Conservation (phyloP, 2,113 vertebrate genomes). For the Sigmodon hispidus region DNA sequence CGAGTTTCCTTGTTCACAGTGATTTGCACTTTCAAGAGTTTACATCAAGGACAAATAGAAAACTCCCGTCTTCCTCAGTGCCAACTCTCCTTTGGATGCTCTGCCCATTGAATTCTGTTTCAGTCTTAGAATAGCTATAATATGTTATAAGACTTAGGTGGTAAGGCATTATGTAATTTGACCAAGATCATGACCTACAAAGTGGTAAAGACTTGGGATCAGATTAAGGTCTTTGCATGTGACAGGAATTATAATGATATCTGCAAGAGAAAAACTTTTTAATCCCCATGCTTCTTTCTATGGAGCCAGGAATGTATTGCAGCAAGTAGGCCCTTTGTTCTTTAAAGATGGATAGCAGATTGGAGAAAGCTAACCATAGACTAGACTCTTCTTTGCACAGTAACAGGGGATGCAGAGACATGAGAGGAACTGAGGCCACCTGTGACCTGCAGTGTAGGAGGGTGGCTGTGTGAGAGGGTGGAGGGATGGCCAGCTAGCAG, state of each 20-base stretch:
- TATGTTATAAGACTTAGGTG: too few relatives aligned
- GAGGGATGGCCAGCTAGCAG: neutral
- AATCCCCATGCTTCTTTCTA: neutral
- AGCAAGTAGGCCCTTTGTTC: neutral
- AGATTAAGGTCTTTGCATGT: neutral
- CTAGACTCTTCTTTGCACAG: neutral
- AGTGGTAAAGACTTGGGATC: neutral
- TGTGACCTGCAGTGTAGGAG: neutral
- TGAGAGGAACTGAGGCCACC: neutral
- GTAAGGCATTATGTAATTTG: neutral
- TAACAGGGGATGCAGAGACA: neutral
- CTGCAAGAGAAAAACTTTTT: neutral
- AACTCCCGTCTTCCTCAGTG: neutral
- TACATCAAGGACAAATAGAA: neutral
- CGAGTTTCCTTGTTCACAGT: neutral
- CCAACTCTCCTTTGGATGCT: neutral
- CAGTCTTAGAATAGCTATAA: neutral
- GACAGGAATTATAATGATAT: neutral
- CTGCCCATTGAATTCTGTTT: neutral
- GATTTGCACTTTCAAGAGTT: neutral
- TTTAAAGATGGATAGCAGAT: neutral
- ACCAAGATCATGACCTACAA: neutral
- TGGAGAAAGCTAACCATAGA: neutral
- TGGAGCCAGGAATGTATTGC: neutral
- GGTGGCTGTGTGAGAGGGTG: neutral